A percentile compares a stretch with the other conserved stretches of the same genome.
Evolutionary conservation across 2,888 invertebrate genomes (phyloP).

Genomic region (Escarpia spicata): DNA sequence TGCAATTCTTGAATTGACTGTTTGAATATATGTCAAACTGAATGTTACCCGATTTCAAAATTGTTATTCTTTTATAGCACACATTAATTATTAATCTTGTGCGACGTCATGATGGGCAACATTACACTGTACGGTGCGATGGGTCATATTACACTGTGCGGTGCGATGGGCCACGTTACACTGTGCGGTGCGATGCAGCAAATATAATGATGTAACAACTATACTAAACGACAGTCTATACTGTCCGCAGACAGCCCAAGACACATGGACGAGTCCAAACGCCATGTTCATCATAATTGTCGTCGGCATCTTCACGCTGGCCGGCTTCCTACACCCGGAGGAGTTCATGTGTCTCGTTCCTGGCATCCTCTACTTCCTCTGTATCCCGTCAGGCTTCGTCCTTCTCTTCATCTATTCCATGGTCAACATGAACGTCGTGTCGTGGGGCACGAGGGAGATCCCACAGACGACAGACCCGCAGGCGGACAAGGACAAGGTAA

Average conservation of each 20-base stretch:
- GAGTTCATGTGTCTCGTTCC: constrained; percentile 57
- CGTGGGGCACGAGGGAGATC: constrained; percentile 63
- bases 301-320: constrained; percentile 51
- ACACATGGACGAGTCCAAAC: constrained; percentile 56
- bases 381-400: constrained; percentile 61
- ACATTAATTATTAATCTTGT: not conserved
- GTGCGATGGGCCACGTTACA: too few relatives aligned
- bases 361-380: constrained; percentile 57
- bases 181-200: too few relatives aligned
- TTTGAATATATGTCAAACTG: not conserved
- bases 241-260: constrained; percentile 44
- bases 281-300: constrained; percentile 56
- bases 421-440: constrained; percentile 59
- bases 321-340: constrained; percentile 55
- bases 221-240: too few relatives aligned
- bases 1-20: not conserved
- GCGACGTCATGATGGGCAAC: too few relatives aligned
- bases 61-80: not conserved
- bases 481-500: constrained; percentile 36
- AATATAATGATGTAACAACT: too few relatives aligned
- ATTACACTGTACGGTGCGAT: too few relatives aligned
- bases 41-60: not conserved
- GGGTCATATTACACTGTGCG: too few relatives aligned
- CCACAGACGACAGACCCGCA: constrained; percentile 51
- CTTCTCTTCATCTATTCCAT: constrained; percentile 61